These are phyloP conservation scores for Myrmophylax atrothorax DNA, from an alignment of 2,113 vertebrate genomes.

Conservation along the genomic window DNA sequence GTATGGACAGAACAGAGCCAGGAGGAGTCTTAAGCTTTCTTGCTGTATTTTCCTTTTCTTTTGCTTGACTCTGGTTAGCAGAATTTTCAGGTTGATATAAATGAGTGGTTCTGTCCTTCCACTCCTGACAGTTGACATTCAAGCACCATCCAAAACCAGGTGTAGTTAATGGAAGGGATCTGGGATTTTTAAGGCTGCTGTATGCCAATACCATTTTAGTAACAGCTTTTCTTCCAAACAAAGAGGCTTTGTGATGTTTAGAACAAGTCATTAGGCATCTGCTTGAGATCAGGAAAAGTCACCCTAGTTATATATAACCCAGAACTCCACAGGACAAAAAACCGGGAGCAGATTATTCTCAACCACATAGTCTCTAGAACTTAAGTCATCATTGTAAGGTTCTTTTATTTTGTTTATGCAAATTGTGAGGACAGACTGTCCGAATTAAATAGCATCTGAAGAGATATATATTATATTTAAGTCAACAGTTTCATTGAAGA, in stretches of 20 bases:
- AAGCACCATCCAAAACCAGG: background rate
- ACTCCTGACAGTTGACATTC: background rate
- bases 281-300: background rate
- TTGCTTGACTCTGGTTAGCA: background rate
- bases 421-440: background rate
- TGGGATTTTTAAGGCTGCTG: background rate
- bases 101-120: background rate
- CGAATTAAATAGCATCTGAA: background rate
- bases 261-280: background rate
- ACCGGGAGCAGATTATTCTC: background rate
- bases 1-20: slow-evolving; percentile 55
- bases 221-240: background rate
- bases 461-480: background rate
- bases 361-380: background rate
- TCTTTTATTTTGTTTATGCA: background rate
- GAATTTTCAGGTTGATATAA: background rate
- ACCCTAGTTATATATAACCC: background rate
- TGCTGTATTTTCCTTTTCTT: background rate
- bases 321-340: background rate
- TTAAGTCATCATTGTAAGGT: background rate
- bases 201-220: background rate
- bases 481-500: background rate
- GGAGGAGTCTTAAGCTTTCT: background rate
- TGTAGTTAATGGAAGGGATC: background rate
- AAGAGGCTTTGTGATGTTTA: background rate